Conservation (phyloP, 2,797 vertebrate genomes). For the Corythornis leucogaster region DNA sequence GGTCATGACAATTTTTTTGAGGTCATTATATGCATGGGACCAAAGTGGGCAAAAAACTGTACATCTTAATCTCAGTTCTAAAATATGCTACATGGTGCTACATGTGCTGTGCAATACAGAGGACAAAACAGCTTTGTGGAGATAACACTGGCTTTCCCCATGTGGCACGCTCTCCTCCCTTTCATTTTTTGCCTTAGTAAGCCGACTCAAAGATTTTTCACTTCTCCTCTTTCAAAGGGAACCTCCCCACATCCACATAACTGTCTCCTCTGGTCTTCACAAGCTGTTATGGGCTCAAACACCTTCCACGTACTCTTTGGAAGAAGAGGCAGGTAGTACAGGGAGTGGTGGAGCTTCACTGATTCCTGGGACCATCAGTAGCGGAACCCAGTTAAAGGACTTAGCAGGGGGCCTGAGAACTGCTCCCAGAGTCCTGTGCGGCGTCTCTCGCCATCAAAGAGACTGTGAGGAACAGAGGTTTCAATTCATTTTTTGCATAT, state of each 20-base stretch:
- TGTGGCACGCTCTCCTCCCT: not conserved
- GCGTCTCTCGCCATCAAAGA: constrained; percentile 27
- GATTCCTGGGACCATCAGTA: not conserved
- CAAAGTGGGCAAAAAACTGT: not conserved
- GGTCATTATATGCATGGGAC: not conserved
- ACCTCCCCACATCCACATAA: not conserved
- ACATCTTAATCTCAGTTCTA: not conserved
- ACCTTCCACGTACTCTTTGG: not conserved
- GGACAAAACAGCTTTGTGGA: not conserved
- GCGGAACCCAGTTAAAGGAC: not conserved
- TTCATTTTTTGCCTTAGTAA: not conserved
- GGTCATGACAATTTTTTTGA: not conserved
- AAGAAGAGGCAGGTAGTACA: not conserved
- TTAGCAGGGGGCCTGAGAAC: not conserved
- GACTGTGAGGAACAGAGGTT: constrained; percentile 39
- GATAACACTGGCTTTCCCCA: not conserved
- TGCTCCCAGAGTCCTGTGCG: constrained; percentile 7
- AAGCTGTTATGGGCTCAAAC: not conserved
- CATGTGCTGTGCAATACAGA: not conserved
- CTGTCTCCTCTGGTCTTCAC: not conserved
- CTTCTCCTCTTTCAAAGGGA: constrained; percentile 8
- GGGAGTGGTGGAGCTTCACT: not conserved
- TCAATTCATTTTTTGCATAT: constrained; percentile 29
- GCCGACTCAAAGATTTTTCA: not conserved
- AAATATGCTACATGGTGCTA: not conserved